Percentiles rank a stretch among this genome's conserved stretches.
Evolutionary conservation across 2,888 invertebrate species (phyloP).

Genomic region (Rhabditophanes sp.): DNA sequence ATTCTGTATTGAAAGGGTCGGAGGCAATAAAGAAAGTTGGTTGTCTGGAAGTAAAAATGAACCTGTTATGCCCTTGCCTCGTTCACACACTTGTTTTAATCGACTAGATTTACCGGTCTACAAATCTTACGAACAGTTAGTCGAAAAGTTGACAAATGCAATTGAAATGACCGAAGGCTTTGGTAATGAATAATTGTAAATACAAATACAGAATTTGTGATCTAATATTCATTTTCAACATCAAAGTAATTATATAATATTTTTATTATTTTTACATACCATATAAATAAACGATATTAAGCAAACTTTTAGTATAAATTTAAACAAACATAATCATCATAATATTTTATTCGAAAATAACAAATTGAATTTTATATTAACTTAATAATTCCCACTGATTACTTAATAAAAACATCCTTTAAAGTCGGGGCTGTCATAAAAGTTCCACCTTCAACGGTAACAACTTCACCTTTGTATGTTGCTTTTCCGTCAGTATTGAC

Average conservation of each 20-base stretch:
- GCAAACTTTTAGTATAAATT: no score
- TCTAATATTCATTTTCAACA: no score
- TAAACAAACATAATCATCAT: no score
- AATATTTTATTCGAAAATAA: no score
- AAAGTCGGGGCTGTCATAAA: constrained; percentile 28
- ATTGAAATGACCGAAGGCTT: constrained; percentile 43
- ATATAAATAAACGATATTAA: no score
- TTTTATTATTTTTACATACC: no score
- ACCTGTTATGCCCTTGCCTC: no score
- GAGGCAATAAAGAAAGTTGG: neutral
- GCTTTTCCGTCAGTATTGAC: constrained; percentile 22
- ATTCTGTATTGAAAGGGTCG: constrained; percentile 83
- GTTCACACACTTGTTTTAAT: constrained; percentile 97
- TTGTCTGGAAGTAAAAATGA: constrained; percentile 98
- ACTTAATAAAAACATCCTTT: constrained; percentile 22
- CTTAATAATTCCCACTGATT: no score
- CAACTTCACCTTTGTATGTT: constrained; percentile 23
- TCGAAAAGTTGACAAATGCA: constrained; percentile 67
- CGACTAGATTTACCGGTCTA: constrained; percentile 93
- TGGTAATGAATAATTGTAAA: constrained; percentile 34
- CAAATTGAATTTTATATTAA: no score
- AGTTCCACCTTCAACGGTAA: constrained; percentile 23
- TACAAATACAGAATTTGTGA: no score
- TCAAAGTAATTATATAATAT: no score
- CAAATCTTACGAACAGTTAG: constrained; percentile 92